phyloP scores from a whole-genome alignment of 2,888 invertebrate genomes.

The Eupithecia abbreviata region DNA sequence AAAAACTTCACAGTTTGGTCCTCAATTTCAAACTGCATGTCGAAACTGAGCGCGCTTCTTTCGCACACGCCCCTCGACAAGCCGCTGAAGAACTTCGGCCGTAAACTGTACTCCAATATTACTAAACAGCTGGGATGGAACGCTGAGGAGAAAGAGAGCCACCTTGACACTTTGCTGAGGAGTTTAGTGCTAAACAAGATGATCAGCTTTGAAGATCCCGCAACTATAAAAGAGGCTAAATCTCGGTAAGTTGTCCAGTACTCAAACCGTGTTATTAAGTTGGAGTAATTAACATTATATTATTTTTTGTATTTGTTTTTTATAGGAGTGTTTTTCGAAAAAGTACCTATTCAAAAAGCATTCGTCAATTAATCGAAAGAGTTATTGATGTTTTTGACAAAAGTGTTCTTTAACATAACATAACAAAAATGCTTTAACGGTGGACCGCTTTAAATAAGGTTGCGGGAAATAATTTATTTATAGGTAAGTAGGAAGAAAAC shows the following conservation, averaged over 20 bases:
- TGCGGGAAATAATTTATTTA: too few relatives aligned
- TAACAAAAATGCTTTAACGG: too few relatives aligned
- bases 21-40: constrained; percentile 90
- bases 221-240: constrained; percentile 90
- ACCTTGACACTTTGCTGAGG: constrained; percentile 92
- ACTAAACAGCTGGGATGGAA: constrained; percentile 93
- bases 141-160: constrained; percentile 90
- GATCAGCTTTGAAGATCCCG: constrained; percentile 91
- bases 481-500: too few relatives aligned
- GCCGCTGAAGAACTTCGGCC: constrained; percentile 89
- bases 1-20: constrained; percentile 97
- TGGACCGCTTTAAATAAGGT: too few relatives aligned
- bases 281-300: background rate
- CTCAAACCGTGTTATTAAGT: background rate
- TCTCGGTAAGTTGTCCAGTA: constrained; percentile 72
- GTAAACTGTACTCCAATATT: constrained; percentile 88
- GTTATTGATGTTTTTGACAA: too few relatives aligned
- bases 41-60: constrained; percentile 89
- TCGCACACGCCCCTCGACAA: constrained; percentile 91
- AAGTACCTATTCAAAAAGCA: too few relatives aligned
- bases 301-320: too few relatives aligned
- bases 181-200: constrained; percentile 92
- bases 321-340: too few relatives aligned
- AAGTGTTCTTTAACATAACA: too few relatives aligned
- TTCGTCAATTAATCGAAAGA: too few relatives aligned